These are phyloP conservation scores for Chelidonichthys spinosus DNA, from an alignment of 2,797 vertebrate genomes.

Conservation along the genomic window DNA sequence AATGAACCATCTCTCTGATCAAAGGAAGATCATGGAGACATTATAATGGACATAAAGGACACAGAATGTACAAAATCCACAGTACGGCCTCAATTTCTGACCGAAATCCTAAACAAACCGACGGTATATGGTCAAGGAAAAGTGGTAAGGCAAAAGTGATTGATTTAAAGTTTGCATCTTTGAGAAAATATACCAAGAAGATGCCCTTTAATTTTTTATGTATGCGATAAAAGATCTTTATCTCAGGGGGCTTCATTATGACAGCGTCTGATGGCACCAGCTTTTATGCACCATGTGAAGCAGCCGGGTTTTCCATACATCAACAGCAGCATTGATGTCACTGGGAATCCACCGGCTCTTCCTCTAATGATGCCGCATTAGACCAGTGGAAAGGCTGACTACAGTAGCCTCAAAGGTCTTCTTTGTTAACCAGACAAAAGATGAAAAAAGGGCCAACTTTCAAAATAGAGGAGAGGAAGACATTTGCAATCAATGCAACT, in stretches of 20 bases:
- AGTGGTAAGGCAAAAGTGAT: not conserved
- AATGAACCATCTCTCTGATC: no score
- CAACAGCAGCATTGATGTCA: constrained; percentile 8
- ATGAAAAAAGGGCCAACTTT: not conserved
- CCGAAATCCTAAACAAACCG: not conserved
- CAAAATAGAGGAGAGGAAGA: constrained; percentile 15
- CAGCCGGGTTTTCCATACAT: not conserved
- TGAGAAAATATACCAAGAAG: not conserved
- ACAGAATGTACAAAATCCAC: not conserved
- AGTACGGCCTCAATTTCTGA: not conserved
- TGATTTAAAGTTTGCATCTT: not conserved
- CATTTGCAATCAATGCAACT: constrained; percentile 45
- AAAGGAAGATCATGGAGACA: no score
- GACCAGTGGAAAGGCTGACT: constrained; percentile 53
- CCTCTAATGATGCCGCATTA: constrained; percentile 21
- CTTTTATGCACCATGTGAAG: not conserved
- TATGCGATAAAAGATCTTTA: not conserved
- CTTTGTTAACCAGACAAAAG: constrained; percentile 50
- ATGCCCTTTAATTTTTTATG: not conserved
- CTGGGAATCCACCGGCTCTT: constrained; percentile 2
- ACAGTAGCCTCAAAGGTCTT: constrained; percentile 43
- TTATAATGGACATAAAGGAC: not conserved
- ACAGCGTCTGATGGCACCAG: not conserved
- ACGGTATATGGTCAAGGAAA: not conserved
- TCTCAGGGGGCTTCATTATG: not conserved